Evolutionary conservation across 2,113 vertebrate species (phyloP).

Genomic region (Hiodon alosoides): DNA sequence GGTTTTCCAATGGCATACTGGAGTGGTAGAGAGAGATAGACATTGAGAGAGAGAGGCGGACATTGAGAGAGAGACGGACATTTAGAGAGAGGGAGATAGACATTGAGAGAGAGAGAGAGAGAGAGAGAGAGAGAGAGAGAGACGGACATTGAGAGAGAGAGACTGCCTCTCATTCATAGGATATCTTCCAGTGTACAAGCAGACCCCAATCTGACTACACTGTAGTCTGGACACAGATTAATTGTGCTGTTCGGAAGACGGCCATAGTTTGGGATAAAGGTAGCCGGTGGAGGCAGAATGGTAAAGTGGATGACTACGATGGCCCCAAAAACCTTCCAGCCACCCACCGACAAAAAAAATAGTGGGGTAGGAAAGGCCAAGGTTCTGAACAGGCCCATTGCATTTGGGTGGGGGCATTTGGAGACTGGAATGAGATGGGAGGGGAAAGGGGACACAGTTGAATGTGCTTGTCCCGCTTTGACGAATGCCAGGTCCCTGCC

Average conservation of each 20-base stretch:
- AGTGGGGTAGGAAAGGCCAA: background rate
- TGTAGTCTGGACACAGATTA: slow-evolving; percentile 60
- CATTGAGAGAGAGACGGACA: slow-evolving; percentile 16
- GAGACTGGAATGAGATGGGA: slow-evolving; percentile 61
- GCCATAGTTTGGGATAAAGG: slow-evolving; percentile 22
- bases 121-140: slow-evolving; percentile 53
- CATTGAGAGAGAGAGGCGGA: too few relatives aligned
- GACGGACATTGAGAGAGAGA: slow-evolving; percentile 55
- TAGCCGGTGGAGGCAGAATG: slow-evolving; percentile 14
- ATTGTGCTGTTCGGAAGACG: slow-evolving; percentile 58
- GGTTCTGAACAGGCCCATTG: background rate
- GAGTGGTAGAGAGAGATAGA: too few relatives aligned
- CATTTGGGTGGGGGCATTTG: slow-evolving; percentile 15
- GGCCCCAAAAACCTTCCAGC: background rate
- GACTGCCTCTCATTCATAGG: slow-evolving; percentile 53
- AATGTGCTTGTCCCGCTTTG: slow-evolving; percentile 66
- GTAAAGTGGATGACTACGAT: background rate
- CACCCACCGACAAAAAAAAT: background rate
- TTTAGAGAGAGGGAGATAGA: too few relatives aligned
- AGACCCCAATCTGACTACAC: slow-evolving; percentile 38
- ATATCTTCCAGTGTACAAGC: slow-evolving; percentile 44
- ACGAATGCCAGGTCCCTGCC: slow-evolving; percentile 57
- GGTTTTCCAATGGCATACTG: too few relatives aligned
- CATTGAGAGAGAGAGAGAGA: slow-evolving; percentile 43
- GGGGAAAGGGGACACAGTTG: slow-evolving; percentile 58